Percentiles rank a stretch among this genome's conserved stretches.
These are phyloP conservation scores for Prostheceraeus crozeri DNA, from an alignment of 2,888 invertebrate species.

Conservation along the genomic window DNA sequence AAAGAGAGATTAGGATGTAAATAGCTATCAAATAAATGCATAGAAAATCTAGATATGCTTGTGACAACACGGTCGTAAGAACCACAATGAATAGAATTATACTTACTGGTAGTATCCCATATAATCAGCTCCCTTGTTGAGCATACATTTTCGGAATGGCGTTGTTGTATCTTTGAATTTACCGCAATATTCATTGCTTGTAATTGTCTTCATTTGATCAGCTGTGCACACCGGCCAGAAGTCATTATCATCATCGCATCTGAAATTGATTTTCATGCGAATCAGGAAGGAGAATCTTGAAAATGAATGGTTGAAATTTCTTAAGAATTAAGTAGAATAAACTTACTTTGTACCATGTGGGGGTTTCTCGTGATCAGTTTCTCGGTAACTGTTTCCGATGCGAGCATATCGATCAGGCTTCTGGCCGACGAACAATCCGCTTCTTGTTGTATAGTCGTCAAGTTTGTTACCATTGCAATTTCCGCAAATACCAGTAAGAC, in stretches of 20 bases:
- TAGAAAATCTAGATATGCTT: too few relatives aligned
- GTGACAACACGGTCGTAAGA: too few relatives aligned
- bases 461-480: conserved; percentile 30
- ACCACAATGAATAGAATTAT: too few relatives aligned
- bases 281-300: too few relatives aligned
- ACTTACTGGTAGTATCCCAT: conserved; percentile 29
- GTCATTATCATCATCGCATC: conserved; percentile 25
- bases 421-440: conserved; percentile 32
- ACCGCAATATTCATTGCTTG: conserved; percentile 32
- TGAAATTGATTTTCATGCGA: too few relatives aligned
- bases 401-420: conserved; percentile 17
- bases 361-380: conserved; percentile 24
- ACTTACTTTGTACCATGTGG: too few relatives aligned
- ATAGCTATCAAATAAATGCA: too few relatives aligned
- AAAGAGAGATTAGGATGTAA: too few relatives aligned
- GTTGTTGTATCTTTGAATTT: conserved; percentile 33
- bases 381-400: conserved; percentile 37
- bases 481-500: conserved; percentile 38
- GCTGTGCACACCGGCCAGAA: conserved; percentile 27
- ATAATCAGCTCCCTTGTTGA: neutral
- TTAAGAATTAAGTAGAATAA: too few relatives aligned
- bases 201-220: neutral
- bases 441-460: conserved; percentile 36
- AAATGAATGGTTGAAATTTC: too few relatives aligned
- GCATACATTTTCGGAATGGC: conserved; percentile 36